A percentile compares a stretch with the other conserved stretches of the same genome.
These are phyloP conservation scores for Tenebrio molitor DNA, from an alignment of 1,140 invertebrate species.

Conservation along the genomic window DNA sequence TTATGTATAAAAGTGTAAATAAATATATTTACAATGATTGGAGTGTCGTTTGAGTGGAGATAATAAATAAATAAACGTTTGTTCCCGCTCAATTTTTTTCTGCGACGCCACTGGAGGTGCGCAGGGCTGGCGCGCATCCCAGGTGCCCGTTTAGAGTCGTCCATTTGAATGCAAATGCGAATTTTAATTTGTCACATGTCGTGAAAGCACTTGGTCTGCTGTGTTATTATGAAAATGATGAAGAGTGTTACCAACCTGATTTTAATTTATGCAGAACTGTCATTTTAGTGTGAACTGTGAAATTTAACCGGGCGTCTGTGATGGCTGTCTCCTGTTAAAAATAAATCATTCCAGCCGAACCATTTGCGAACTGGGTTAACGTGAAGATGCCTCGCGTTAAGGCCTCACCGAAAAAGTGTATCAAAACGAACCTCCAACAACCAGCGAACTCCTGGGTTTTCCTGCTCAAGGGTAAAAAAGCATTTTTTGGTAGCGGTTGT, in stretches of 20 bases:
- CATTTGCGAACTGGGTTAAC: neutral
- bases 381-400: conserved; percentile 71
- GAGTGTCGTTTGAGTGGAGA: neutral
- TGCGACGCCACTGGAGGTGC: neutral
- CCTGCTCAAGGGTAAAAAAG: conserved; percentile 72
- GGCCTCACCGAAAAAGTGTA: conserved; percentile 71
- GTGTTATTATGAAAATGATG: conserved; percentile 27
- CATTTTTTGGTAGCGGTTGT: conserved; percentile 46
- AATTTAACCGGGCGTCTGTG: conserved; percentile 41
- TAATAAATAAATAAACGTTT: neutral
- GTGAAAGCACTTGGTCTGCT: neutral
- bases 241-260: conserved; percentile 30
- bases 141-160: conserved; percentile 14
- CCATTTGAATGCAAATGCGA: neutral
- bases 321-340: conserved; percentile 37
- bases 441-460: conserved; percentile 75
- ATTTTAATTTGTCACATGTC: neutral
- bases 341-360: conserved; percentile 15
- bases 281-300: conserved; percentile 44
- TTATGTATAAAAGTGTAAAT: conserved; percentile 6
- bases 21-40: neutral
- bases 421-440: conserved; percentile 67
- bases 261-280: conserved; percentile 44
- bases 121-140: neutral
- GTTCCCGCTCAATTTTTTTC: neutral